These are phyloP conservation scores for Hofmannophila pseudospretella DNA, from an alignment of 2,888 invertebrate species.

Conservation along the genomic window DNA sequence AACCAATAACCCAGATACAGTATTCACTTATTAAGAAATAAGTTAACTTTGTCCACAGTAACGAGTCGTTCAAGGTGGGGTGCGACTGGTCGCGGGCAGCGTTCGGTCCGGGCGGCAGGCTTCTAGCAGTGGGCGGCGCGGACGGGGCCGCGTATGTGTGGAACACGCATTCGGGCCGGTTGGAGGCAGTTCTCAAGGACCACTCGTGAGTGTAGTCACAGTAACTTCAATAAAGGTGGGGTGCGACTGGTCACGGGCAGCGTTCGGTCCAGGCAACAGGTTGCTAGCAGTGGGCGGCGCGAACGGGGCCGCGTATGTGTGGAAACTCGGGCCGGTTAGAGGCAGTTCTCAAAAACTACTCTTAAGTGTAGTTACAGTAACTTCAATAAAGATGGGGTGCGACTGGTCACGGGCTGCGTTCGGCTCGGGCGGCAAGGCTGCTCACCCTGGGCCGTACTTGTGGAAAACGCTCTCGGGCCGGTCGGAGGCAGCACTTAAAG, in stretches of 20 bases:
- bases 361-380: constrained; percentile 90
- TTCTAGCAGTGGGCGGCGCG: constrained; percentile 93
- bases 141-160: constrained; percentile 96
- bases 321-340: constrained; percentile 91
- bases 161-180: constrained; percentile 86
- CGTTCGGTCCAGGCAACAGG: constrained; percentile 93
- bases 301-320: constrained; percentile 94
- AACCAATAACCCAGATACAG: no score
- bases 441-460: constrained; percentile 94
- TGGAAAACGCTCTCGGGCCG: constrained; percentile 93
- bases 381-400: constrained; percentile 96
- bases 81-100: constrained; percentile 96
- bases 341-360: constrained; percentile 87
- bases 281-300: constrained; percentile 94
- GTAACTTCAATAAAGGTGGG: constrained; percentile 97
- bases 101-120: constrained; percentile 93
- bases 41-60: no score
- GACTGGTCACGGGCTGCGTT: constrained; percentile 96
- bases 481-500: constrained; percentile 87
- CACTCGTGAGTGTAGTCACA: constrained; percentile 88
- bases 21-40: no score
- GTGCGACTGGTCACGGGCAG: constrained; percentile 95
- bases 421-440: constrained; percentile 92
- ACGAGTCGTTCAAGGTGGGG: constrained; percentile 96
- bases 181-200: constrained; percentile 88